Base-by-base conservation (phyloP, 2,113 vertebrate genomes). In the Chaetodon auriga region DNA sequence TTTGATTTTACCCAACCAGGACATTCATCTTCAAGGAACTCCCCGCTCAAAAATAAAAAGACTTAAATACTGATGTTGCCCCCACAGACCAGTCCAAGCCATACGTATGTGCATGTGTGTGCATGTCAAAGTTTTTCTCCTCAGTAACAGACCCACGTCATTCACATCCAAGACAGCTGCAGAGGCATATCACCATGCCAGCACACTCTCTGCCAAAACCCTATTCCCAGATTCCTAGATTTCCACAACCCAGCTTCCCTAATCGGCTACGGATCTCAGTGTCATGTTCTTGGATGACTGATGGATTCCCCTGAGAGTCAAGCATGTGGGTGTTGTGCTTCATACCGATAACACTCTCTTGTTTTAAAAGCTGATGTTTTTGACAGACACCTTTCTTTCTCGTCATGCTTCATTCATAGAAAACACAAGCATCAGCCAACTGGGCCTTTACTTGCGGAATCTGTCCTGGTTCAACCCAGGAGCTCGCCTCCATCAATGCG, bases 201-300 rank as follows among this genome's bases (percentile, higher is more conserved):
- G 84, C 1, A 2, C 19, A 0, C 58, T 75, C 73, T 83, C 73
- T 79, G 82, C 87, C 92, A 92, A 87, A 92, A 89, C 55, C 81
- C 46, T 85, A 89, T 89, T 92, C 93, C 92, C 92, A 92, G 90
- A 92, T 92, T 94, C 87, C 89, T 89, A 62, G 78, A 92, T 93
- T 93, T 94, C 91, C 92, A 89, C 77, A 88, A 89, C 53, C 58
- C 74, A 30, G 89, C 71, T 87, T 89, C 60, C 46, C 70, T 90
- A 89, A 93, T 94, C 72, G 46, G 87, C 78, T 80, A 91, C 46
- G 75, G 89, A 84, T 91, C 89, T 89, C 77, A 65, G 77, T 88
- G 78, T 89, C 87, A 90, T 90, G 89, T 90, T 93, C 77, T 87
- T 46, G 58, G 74, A 88, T 86, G 82, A 83, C 74, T 74, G 78